These are phyloP conservation scores for Lasioglossum marginatum DNA, from an alignment of 2,888 invertebrate species.

Conservation along the genomic window DNA sequence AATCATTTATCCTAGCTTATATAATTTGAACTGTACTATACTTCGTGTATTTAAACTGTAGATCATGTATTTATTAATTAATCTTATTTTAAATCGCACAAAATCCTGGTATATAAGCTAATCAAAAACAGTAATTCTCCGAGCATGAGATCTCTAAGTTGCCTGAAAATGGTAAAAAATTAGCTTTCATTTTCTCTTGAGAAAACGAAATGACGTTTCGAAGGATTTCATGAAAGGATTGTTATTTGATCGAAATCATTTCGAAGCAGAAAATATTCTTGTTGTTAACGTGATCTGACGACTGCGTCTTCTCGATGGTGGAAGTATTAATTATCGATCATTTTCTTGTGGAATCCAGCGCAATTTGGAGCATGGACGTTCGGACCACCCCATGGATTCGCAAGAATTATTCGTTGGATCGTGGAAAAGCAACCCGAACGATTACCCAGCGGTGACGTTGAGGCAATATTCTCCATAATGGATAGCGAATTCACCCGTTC, in stretches of 20 bases:
- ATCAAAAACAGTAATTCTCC: no score
- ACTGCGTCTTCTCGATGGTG: neutral
- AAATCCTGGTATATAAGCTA: no score
- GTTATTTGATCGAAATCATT: neutral
- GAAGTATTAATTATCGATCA: neutral
- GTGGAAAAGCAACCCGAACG: conserved; percentile 95
- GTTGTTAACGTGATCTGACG: neutral
- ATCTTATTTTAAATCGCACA: no score
- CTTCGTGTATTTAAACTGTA: no score
- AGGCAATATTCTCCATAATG: conserved; percentile 95
- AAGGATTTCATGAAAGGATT: neutral
- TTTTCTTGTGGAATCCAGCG: conserved; percentile 86
- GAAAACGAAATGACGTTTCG: no score
- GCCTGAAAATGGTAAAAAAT: no score
- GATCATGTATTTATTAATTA: no score
- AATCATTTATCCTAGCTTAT: neutral
- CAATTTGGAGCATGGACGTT: conserved; percentile 98
- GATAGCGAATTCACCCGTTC: conserved; percentile 96
- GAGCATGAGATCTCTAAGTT: no score
- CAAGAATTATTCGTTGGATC: conserved; percentile 96
- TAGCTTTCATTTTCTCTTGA: no score
- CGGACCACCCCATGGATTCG: conserved; percentile 98
- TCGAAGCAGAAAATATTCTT: neutral
- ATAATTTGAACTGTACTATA: no score
- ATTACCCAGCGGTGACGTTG: conserved; percentile 95